phyloP scores from a whole-genome alignment of 1,140 invertebrate species.

The Stegodyphus mimosarum region DNA sequence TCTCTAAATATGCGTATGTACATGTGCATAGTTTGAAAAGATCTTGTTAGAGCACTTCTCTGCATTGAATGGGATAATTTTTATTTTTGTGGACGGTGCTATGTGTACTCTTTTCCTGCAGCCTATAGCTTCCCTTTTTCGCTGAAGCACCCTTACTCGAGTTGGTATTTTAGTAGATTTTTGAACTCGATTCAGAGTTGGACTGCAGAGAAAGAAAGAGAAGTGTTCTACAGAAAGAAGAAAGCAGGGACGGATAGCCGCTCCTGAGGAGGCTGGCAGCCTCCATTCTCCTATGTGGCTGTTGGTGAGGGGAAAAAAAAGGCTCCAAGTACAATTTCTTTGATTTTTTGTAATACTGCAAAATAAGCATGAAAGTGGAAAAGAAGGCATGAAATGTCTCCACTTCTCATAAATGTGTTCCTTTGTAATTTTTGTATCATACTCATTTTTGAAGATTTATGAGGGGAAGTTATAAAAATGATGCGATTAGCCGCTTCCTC shows the following conservation, averaged over 20 bases:
- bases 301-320: slow-evolving; percentile 5
- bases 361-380: slow-evolving; percentile 2
- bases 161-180: slow-evolving; percentile 40
- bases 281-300: slow-evolving; percentile 19
- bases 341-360: background rate
- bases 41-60: slow-evolving; percentile 41
- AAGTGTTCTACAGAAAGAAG: slow-evolving; percentile 48
- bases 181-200: slow-evolving; percentile 15
- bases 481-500: slow-evolving; percentile 50
- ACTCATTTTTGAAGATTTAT: slow-evolving; percentile 59
- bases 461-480: slow-evolving; percentile 41
- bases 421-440: slow-evolving; percentile 61
- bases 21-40: slow-evolving; percentile 43
- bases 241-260: slow-evolving; percentile 40
- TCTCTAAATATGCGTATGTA: slow-evolving; percentile 58
- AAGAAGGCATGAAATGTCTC: slow-evolving; percentile 48
- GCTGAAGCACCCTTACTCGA: slow-evolving; percentile 46
- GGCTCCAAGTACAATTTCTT: slow-evolving; percentile 9
- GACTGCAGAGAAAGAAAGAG: background rate
- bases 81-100: slow-evolving; percentile 61
- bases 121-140: slow-evolving; percentile 54
- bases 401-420: slow-evolving; percentile 51
- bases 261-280: background rate
- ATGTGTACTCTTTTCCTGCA: slow-evolving; percentile 50
- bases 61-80: slow-evolving; percentile 51